Evolutionary conservation across 2,888 invertebrate species (phyloP).

Genomic region (Alentia gelatinosa): DNA sequence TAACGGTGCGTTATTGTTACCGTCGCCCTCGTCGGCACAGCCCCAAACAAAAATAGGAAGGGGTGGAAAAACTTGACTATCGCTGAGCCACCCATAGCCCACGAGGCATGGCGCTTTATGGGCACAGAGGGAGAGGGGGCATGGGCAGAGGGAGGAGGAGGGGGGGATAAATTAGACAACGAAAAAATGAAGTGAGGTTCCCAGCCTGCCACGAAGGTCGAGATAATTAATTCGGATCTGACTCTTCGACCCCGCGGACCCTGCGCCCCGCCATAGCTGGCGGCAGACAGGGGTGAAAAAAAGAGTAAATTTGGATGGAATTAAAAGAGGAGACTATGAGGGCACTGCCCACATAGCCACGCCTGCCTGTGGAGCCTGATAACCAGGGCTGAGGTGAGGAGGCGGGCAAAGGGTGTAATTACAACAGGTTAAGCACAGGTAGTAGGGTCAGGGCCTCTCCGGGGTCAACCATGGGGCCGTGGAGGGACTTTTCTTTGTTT

Average conservation of each 20-base stretch:
- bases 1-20: neutral
- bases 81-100: neutral
- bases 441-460: neutral
- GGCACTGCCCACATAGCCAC: neutral
- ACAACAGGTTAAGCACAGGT: neutral
- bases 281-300: neutral
- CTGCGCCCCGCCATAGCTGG: neutral
- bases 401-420: neutral
- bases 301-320: neutral
- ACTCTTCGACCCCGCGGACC: neutral
- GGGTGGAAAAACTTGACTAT: no score
- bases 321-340: neutral
- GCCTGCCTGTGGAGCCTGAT: neutral
- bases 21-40: neutral
- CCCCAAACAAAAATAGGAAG: neutral
- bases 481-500: neutral
- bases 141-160: no score
- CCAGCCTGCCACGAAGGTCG: neutral
- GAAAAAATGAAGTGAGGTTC: neutral
- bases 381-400: neutral
- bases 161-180: neutral
- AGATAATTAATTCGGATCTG: neutral
- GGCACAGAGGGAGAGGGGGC: neutral
- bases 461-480: neutral
- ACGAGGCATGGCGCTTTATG: neutral